Conservation (phyloP, 2,888 invertebrate species). For the Yponomeuta plumbellus region DNA sequence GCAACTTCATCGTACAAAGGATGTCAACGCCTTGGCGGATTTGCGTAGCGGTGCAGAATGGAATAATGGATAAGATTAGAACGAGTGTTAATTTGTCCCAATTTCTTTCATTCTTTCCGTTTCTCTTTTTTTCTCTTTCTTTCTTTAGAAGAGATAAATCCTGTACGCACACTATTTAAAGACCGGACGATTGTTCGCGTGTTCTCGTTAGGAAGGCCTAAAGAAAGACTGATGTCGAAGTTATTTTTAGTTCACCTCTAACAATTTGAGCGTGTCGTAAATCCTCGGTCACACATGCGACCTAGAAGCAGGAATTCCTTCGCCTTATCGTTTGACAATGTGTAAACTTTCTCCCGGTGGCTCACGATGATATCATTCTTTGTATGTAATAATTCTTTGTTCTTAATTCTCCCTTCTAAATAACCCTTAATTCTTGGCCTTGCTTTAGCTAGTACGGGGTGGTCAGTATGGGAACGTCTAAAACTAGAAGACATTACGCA, state of each 20-base stretch:
- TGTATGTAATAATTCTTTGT: not conserved
- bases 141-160: no score
- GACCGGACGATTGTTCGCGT: no score
- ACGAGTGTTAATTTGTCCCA: no score
- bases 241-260: not conserved
- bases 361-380: constrained; percentile 6
- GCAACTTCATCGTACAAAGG: not conserved
- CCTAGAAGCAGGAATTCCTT: constrained; percentile 12
- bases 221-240: not conserved
- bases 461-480: no score
- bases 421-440: no score
- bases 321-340: constrained; percentile 12
- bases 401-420: no score
- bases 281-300: not conserved
- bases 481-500: no score
- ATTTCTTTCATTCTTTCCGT: no score
- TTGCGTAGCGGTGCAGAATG: not conserved
- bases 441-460: no score
- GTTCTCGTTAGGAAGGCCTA: not conserved
- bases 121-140: no score
- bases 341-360: constrained; percentile 7
- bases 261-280: not conserved
- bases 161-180: no score
- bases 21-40: not conserved
- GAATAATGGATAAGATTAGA: no score